A percentile compares a stretch with the other conserved stretches of the same genome.
phyloP scores from a whole-genome alignment of 2,113 vertebrate genomes.

The Tor tambroides region DNA sequence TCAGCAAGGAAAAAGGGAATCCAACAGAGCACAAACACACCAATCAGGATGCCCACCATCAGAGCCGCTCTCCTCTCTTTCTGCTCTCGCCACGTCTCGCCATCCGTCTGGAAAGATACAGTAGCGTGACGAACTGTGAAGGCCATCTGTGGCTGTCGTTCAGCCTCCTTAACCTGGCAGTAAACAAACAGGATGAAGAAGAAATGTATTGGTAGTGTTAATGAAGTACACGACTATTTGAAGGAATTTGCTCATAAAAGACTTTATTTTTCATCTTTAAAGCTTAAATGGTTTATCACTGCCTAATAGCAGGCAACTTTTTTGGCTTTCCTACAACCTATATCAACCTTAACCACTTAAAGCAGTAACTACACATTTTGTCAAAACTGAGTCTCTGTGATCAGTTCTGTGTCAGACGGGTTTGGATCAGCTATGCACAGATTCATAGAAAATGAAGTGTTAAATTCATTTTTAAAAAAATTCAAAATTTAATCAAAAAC shows the following conservation, averaged over 20 bases:
- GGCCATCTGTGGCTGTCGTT: conserved; percentile 85
- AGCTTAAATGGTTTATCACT: not conserved
- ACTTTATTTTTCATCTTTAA: not conserved
- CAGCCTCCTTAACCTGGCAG: conserved; percentile 82
- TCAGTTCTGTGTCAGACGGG: not conserved
- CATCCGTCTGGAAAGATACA: conserved; percentile 89
- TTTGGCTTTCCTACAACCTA: not conserved
- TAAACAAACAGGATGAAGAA: not conserved
- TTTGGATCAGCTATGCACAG: not conserved
- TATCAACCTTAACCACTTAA: not conserved
- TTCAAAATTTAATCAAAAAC: not conserved
- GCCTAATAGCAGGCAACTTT: not conserved
- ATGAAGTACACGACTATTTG: not conserved
- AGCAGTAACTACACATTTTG: not conserved
- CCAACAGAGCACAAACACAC: conserved; percentile 96
- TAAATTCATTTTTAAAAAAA: not conserved
- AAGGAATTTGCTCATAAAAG: not conserved
- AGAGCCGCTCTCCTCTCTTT: conserved; percentile 92
- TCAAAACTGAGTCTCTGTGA: not conserved
- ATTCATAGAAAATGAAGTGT: not conserved
- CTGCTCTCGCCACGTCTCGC: conserved; percentile 92
- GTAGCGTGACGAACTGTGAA: conserved; percentile 87
- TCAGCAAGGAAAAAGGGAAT: conserved; percentile 96
- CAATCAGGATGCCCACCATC: conserved; percentile 95
- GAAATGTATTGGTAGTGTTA: not conserved